Conservation (phyloP, 2,888 invertebrate genomes). For the Bedellia somnulentella region DNA sequence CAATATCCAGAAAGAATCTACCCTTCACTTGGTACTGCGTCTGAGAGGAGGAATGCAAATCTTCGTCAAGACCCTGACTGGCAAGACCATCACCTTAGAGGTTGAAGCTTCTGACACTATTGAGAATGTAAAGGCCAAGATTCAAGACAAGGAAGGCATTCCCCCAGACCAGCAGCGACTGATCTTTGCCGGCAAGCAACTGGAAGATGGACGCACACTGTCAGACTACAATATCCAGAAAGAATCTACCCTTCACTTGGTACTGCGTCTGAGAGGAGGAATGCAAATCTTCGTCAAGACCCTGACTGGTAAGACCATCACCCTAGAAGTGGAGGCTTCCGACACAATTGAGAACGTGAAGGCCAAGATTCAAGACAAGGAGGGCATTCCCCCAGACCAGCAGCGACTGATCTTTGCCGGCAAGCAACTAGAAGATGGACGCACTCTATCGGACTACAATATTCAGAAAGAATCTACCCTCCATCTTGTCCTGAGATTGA, state of each 20-base stretch:
- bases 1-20: slow-evolving; percentile 13
- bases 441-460: too few relatives aligned
- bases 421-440: too few relatives aligned
- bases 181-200: slow-evolving; percentile 11
- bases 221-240: slow-evolving; percentile 12
- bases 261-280: slow-evolving; percentile 9
- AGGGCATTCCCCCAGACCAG: too few relatives aligned
- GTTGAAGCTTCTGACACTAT: slow-evolving; percentile 10
- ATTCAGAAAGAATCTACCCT: too few relatives aligned
- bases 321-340: slow-evolving; percentile 24
- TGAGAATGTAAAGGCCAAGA: slow-evolving; percentile 11
- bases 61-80: slow-evolving; percentile 11
- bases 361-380: slow-evolving; percentile 55
- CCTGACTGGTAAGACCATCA: slow-evolving; percentile 10
- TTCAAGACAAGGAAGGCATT: slow-evolving; percentile 11
- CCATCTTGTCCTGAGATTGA: slow-evolving; percentile 4
- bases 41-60: slow-evolving; percentile 12
- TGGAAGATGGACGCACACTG: slow-evolving; percentile 12
- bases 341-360: slow-evolving; percentile 66
- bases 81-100: slow-evolving; percentile 10
- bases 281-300: too few relatives aligned
- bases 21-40: slow-evolving; percentile 12
- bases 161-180: slow-evolving; percentile 11
- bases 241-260: slow-evolving; percentile 10
- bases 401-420: too few relatives aligned